phyloP scores from a whole-genome alignment of 30 jellyfish, hydroid and myxozoan species.

The Calvadosia cruxmelitensis region DNA sequence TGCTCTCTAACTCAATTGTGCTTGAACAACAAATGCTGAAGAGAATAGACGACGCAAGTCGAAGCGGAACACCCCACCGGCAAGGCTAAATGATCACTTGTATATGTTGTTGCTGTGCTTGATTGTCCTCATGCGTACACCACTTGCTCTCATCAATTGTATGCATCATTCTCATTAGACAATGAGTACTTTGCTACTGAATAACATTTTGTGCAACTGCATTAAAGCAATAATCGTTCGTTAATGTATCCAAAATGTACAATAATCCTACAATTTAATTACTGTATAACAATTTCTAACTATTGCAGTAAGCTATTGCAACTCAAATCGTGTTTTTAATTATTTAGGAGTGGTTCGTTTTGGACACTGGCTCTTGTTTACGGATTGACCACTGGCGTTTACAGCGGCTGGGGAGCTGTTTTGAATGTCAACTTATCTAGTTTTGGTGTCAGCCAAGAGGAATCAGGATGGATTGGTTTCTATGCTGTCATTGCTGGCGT shows the following conservation, averaged over 20 bases:
- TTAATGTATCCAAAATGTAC: no score
- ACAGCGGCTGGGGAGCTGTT: constrained; percentile 45
- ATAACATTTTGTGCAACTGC: no score
- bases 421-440: constrained; percentile 15
- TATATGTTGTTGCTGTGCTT: neutral
- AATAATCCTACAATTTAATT: no score
- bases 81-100: neutral
- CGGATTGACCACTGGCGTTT: constrained; percentile 31
- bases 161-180: no score
- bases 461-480: constrained; percentile 36
- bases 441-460: constrained; percentile 35
- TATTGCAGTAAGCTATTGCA: no score
- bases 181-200: no score
- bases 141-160: no score
- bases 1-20: neutral
- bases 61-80: neutral
- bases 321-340: no score
- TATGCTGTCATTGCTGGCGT: constrained; percentile 30
- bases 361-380: constrained; percentile 19
- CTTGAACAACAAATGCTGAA: neutral
- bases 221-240: no score
- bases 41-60: neutral
- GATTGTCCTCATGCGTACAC: neutral
- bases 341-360: constrained; percentile 15
- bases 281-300: no score